Base-by-base conservation (phyloP, 2,113 vertebrate species). In the Archocentrus centrarchus region DNA sequence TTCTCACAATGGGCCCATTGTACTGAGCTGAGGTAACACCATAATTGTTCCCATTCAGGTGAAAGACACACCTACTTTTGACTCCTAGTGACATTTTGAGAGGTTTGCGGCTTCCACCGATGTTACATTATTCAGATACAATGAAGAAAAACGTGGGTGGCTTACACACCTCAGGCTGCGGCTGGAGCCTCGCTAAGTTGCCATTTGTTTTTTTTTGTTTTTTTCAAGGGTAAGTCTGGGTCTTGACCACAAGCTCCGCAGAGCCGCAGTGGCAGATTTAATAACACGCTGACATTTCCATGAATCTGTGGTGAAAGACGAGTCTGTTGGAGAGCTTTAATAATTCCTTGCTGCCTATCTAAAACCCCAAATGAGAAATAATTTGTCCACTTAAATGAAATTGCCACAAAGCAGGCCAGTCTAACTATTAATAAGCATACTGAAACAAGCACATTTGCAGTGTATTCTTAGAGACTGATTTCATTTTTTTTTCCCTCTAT, bases 1-100 rank as follows among this genome's bases (percentile, higher is more conserved):
- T 17, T 14, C 22, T 3, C 86, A 94, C 93, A 95, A 96, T 85
- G 88, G 50, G 11, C 11, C 82, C 83, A 80, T 95, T 95, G 91
- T 93, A 18, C 2, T 17, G 30, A 30, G 27, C 75, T 35, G 87
- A 91, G 89, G 90, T 93, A 94, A 92, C 88, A 84, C 91, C 82
- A 80, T 93, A 88, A 94, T 93, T 94, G 92, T 89, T 92, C 61
- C 83, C 86, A 89, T 94, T 95, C 93, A 94, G 91, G 93, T 93
- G 88, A 86, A 92, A 83, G 89, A 44, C 83, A 84, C 93, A 18
- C 85, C 85, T 76, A 80, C 89, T 68, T 84, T 63, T 91, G 81
- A 87, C 87, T 90, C 66, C 57, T 27, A 10, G 53, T 90, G 87
- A 89, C 87, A 90, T 89, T 86, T 78, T 63, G 79, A 85, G 84